phyloP scores from a whole-genome alignment of 2,113 vertebrate species.

The Gasterosteus nipponicus region DNA sequence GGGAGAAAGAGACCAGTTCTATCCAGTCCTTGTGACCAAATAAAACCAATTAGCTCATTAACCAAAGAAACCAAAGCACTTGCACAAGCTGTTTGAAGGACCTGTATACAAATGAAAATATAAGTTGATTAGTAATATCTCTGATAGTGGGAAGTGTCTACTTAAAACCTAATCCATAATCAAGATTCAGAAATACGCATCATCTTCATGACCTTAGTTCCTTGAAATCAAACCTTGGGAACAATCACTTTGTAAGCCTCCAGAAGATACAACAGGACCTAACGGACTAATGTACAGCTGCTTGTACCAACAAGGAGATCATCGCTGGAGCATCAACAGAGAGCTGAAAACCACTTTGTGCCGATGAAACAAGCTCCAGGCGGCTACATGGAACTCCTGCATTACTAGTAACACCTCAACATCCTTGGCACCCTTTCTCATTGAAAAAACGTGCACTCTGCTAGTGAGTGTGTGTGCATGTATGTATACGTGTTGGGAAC shows the following conservation, averaged over 20 bases:
- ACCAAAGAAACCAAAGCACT: slow-evolving; percentile 23
- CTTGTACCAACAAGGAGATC: neutral
- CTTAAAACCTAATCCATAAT: neutral
- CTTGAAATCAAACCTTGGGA: neutral
- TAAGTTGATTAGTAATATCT: neutral
- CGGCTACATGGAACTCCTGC: neutral
- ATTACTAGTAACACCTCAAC: neutral
- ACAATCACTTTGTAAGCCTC: neutral
- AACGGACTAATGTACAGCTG: neutral
- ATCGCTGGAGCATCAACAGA: neutral
- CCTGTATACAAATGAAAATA: neutral
- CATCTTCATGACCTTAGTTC: neutral
- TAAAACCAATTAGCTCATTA: slow-evolving; percentile 31
- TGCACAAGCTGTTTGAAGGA: neutral
- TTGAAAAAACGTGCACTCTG: too few relatives aligned
- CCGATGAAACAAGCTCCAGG: neutral
- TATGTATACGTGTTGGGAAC: too few relatives aligned
- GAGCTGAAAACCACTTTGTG: neutral
- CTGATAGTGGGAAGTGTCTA: neutral
- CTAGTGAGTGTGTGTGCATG: too few relatives aligned
- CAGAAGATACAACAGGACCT: neutral
- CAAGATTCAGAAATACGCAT: neutral
- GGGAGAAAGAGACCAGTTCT: neutral
- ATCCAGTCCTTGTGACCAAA: neutral
- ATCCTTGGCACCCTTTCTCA: too few relatives aligned